Conservation (phyloP, 2,797 vertebrate species). For the Poecilia wingei region DNA sequence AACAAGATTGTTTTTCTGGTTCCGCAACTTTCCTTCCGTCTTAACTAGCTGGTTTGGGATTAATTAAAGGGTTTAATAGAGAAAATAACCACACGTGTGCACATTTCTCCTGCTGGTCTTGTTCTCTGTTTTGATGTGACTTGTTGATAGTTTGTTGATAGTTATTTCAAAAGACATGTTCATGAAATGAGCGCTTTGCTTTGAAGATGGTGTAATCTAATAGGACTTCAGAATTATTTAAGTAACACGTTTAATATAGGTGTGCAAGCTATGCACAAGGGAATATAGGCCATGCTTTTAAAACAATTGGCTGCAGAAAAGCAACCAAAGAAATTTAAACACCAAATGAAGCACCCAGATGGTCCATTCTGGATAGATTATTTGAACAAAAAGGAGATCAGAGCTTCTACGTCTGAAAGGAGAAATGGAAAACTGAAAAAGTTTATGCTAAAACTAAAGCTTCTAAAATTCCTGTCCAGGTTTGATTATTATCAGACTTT, state of each 20-base stretch:
- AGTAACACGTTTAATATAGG: not conserved
- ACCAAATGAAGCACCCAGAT: not conserved
- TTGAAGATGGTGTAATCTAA: not conserved
- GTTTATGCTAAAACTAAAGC: not conserved
- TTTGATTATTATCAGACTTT: not conserved
- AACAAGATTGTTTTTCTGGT: not conserved
- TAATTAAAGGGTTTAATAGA: not conserved
- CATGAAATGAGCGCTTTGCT: not conserved
- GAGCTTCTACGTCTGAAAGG: not conserved
- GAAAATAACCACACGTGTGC: not conserved
- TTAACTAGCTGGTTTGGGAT: not conserved
- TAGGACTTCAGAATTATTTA: not conserved
- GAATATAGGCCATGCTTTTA: not conserved
- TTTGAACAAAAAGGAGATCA: not conserved
- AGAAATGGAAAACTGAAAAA: not conserved
- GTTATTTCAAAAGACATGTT: not conserved
- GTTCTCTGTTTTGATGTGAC: not conserved
- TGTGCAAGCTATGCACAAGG: not conserved
- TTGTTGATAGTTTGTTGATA: not conserved
- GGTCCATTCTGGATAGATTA: not conserved
- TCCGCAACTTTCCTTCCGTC: not conserved
- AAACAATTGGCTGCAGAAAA: not conserved
- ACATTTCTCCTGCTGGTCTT: not conserved
- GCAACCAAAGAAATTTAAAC: not conserved
- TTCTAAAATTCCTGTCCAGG: not conserved